Conservation (phyloP, 35 echinoderm and acorn worm species). For the Heliocidaris erythrogramma region DNA sequence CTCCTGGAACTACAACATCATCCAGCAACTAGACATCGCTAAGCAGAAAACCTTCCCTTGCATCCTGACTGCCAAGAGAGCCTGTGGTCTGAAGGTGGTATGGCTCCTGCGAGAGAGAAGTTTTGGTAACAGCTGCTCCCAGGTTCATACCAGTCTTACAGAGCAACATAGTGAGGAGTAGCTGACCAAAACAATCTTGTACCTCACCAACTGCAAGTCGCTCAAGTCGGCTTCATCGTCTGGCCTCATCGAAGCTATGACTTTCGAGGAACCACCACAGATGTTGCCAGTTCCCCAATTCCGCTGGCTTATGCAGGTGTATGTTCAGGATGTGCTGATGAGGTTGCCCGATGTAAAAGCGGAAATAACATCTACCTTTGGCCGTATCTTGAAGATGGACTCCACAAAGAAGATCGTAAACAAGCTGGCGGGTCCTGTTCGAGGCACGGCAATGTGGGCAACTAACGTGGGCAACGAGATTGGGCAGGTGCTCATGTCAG, state of each 20-base stretch:
- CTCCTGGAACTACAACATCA: constrained; percentile 46
- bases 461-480: constrained; percentile 53
- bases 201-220: constrained; percentile 44
- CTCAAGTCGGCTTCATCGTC: background rate
- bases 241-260: background rate
- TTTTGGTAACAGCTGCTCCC: constrained; percentile 46
- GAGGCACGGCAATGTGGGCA: constrained; percentile 57
- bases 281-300: constrained; percentile 51
- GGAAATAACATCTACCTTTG: constrained; percentile 57
- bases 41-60: constrained; percentile 39
- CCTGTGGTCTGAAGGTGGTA: background rate
- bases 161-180: constrained; percentile 40
- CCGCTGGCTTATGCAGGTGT: constrained; percentile 45
- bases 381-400: constrained; percentile 55
- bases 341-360: constrained; percentile 50
- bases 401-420: constrained; percentile 49
- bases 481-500: constrained; percentile 61
- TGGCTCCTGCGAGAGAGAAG: constrained; percentile 24
- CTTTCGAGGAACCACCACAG: constrained; percentile 54
- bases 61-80: constrained; percentile 29
- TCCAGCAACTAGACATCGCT: constrained; percentile 49
- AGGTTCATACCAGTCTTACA: background rate
- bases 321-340: constrained; percentile 47
- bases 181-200: constrained; percentile 11
- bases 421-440: constrained; percentile 28